Base-by-base conservation (phyloP, 2,888 invertebrate genomes). In the Stomorhina lunata region DNA sequence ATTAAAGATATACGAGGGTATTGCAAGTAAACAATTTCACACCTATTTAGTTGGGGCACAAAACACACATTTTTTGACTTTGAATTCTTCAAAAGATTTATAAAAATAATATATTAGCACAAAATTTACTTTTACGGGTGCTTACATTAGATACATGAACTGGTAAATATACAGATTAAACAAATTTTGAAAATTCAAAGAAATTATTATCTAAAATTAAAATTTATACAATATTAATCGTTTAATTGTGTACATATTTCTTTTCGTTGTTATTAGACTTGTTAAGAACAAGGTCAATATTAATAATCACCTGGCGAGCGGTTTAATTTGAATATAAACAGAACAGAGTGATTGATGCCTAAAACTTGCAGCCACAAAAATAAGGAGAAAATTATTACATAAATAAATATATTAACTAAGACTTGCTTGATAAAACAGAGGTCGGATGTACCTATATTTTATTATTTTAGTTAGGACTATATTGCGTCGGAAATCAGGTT, bases 261-360 rank as follows among this genome's bases (percentile, higher is more conserved):
- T 43, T 29, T 10, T 68, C 22, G 45, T 43, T 69, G 55, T 43
- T 55, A 40, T 63, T 63, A 40, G 27, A 53, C 29, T 15, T 73
- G 50, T 34, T 75, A 45, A n/a, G 5, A 43, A 34, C 55, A 75
- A 75, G 73, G 43, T 55, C 55, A 75, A 43, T 65, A n/a, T n/a
- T n/a, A 53, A 32, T 40, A 55, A 75, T 75, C 65, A 75, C 75
- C 63, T 75, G 75, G 43, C 22, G 32, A 15, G 45, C 43, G 45
- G 45, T 53, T 53, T 25, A 29, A 34, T 55, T 45, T 25, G 12
- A 65, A 75, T 29, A 65, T 22, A 63, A 65, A 45, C 32, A 65
- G 4, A 61, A 1, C 5, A 10, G 48, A 5, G 3, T 50, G 25
- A 20, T 10, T 12, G 2, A 20, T 22, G 20, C 20, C n/a, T n/a